These are phyloP conservation scores for Acanthochromis polyacanthus DNA, from an alignment of 2,113 vertebrate genomes.

Conservation along the genomic window DNA sequence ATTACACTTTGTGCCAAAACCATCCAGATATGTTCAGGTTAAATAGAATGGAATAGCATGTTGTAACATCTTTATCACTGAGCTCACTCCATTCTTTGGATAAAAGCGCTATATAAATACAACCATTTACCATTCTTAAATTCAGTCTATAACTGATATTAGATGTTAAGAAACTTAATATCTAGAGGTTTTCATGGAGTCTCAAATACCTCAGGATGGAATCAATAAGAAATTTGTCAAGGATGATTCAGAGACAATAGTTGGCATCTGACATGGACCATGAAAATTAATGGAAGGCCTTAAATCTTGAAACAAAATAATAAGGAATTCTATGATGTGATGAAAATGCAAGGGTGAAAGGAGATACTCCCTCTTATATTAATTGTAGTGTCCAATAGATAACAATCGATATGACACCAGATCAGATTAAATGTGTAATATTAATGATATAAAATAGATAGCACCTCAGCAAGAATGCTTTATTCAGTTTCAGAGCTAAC, in stretches of 20 bases:
- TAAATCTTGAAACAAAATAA: background rate
- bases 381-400: background rate
- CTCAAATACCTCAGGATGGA: background rate
- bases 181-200: background rate
- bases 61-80: too few relatives aligned
- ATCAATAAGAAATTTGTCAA: conserved; percentile 5
- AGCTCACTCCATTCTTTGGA: too few relatives aligned
- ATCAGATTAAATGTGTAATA: conserved; percentile 9
- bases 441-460: background rate
- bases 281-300: conserved; percentile 6
- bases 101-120: too few relatives aligned
- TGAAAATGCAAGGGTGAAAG: background rate
- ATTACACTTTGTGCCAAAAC: too few relatives aligned
- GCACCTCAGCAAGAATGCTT: background rate
- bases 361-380: background rate
- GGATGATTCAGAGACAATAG: conserved; percentile 5
- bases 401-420: background rate
- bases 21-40: too few relatives aligned
- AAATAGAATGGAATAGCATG: too few relatives aligned
- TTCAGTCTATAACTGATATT: too few relatives aligned
- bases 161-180: too few relatives aligned
- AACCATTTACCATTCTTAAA: too few relatives aligned
- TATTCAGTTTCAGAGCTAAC: conserved; percentile 19
- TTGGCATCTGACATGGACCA: background rate
- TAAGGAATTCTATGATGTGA: background rate